Evolutionary conservation across 1,140 invertebrate species (phyloP), one percentile per base, ranked within the genome.

Genomic region (Papilio helenus): DNA sequence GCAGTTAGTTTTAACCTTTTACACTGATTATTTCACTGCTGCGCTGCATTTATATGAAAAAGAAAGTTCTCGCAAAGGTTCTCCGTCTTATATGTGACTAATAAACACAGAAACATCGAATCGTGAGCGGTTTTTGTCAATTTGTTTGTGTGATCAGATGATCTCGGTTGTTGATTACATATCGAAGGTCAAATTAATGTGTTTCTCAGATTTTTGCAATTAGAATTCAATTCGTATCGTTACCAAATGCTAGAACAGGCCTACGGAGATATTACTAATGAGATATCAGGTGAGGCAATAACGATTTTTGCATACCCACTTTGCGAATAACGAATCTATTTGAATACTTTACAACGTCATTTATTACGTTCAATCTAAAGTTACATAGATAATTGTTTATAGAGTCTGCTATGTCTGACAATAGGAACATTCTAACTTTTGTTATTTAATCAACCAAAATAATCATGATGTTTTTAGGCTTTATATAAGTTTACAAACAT

Each of bases 1-100:
- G 88, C 92, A 88, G 85, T 89, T 90, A 90, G 82, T 89, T 90
- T 91, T 92, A 93, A 90, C 88, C 86, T 92, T 91, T 89, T 88
- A 84, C 84, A 84, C 82, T 83, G 55, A 85, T 89, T 79, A 85
- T 89, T 90, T 89, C 83, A 81, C 82, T 87, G 81, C 88, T 88
- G 86, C 81, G 82, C 87, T 90, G 86, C 84, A 83, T 80, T 85
- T 87, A 85, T 89, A 89, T 85, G 84, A 80, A 81, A 84, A 81
- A 82, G 82, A 91, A 88, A 82, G 88, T 93, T 91, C 88, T 93
- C 88, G 90, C 91, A 92, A 92, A 88, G 88, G 88, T 93, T 85
- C 89, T 82, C 83, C 78, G 58, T 72, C 49, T 79, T 77, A 44
- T 42, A 51, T 42, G 42, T 18, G 39, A 77, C 58, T 10, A 65